Conservation (phyloP, 2,888 invertebrate species). For the Epicampocera succincta region DNA sequence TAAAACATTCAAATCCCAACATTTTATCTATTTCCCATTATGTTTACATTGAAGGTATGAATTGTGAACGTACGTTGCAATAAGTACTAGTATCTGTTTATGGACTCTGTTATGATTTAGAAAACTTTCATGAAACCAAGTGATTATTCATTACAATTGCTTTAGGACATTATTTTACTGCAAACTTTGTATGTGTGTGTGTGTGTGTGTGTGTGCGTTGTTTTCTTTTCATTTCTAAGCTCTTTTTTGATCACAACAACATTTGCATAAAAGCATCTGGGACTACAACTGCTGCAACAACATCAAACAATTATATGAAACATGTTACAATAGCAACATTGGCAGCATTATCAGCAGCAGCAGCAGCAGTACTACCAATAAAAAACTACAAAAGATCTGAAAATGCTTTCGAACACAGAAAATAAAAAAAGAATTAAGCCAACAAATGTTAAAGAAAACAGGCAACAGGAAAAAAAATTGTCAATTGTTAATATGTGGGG, state of each 20-base stretch:
- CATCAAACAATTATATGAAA: slow-evolving; percentile 68
- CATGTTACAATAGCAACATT: slow-evolving; percentile 71
- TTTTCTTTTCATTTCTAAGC: slow-evolving; percentile 28
- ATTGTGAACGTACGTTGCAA: too few relatives aligned
- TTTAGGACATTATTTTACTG: slow-evolving; percentile 32
- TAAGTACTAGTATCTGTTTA: slow-evolving; percentile 5
- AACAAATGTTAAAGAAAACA: neutral
- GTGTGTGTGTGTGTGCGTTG: neutral
- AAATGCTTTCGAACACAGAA: slow-evolving; percentile 66
- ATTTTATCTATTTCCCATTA: neutral
- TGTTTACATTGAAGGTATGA: neutral
- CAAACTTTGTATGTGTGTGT: neutral
- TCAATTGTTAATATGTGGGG: slow-evolving; percentile 79
- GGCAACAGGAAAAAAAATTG: slow-evolving; percentile 65
- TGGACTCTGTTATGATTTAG: slow-evolving; percentile 18
- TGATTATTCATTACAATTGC: slow-evolving; percentile 65
- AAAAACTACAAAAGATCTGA: slow-evolving; percentile 36
- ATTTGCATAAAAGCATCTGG: slow-evolving; percentile 67
- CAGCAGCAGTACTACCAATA: slow-evolving; percentile 26
- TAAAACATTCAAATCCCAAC: neutral
- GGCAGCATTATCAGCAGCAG: slow-evolving; percentile 56
- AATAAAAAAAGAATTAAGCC: neutral
- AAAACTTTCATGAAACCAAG: slow-evolving; percentile 56
- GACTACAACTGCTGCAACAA: slow-evolving; percentile 68
- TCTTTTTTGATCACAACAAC: slow-evolving; percentile 47